A percentile compares a stretch with the other conserved stretches of the same genome.
Evolutionary conservation across 64 coral and sea anemone genomes (phyloP).

Genomic region (Trachythela sp.): DNA sequence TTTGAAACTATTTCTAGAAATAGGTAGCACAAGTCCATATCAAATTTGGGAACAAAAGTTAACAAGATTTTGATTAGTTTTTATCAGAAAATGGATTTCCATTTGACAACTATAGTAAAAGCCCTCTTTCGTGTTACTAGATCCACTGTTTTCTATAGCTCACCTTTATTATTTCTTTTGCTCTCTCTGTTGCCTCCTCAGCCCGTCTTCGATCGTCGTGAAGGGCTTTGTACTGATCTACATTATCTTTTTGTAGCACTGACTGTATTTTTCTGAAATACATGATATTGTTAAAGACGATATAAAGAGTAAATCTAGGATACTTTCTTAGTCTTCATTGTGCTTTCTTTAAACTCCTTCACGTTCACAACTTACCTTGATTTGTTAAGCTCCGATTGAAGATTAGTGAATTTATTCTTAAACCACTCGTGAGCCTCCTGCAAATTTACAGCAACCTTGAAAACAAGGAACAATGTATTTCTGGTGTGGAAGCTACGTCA

Average conservation of each 20-base stretch:
- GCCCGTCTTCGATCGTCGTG: conserved; percentile 64
- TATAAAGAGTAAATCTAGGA: too few relatives aligned
- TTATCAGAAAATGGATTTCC: too few relatives aligned
- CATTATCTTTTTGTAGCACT: conserved; percentile 67
- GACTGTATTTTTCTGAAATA: conserved; percentile 65
- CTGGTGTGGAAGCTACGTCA: not conserved
- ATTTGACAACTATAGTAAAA: too few relatives aligned
- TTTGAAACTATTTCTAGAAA: too few relatives aligned
- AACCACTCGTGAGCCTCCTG: conserved; percentile 93
- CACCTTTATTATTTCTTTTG: conserved; percentile 78
- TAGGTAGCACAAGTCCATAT: too few relatives aligned
- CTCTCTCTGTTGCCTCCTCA: conserved; percentile 73
- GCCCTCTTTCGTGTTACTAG: too few relatives aligned
- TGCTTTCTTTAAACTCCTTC: too few relatives aligned
- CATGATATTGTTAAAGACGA: not conserved
- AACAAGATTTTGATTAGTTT: too few relatives aligned
- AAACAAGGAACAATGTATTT: not conserved
- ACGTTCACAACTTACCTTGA: conserved; percentile 68
- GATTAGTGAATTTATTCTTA: conserved; percentile 79
- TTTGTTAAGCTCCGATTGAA: conserved; percentile 72
- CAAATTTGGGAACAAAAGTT: too few relatives aligned
- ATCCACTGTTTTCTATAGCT: too few relatives aligned
- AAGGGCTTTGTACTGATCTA: conserved; percentile 63
- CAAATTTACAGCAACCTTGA: conserved; percentile 70
- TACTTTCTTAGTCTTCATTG: too few relatives aligned